Conservation (phyloP, 35 echinoderm and acorn worm genomes). For the Holothuria glaberrima region DNA sequence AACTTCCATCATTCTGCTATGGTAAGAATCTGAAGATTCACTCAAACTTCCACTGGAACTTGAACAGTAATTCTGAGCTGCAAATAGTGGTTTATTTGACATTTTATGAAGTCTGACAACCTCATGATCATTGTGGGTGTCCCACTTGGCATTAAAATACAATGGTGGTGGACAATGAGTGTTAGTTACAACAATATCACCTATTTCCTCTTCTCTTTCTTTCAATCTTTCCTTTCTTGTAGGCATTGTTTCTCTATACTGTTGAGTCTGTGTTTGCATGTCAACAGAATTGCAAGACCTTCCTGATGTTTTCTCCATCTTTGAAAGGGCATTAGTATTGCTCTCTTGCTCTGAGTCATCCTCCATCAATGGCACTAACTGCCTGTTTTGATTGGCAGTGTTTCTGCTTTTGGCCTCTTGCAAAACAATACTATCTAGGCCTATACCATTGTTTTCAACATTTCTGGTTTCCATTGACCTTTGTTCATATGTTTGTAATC, state of each 20-base stretch:
- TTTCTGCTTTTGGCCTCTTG: too few species aligned
- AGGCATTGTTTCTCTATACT: neutral
- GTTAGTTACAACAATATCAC: constrained; percentile 66
- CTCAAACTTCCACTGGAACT: neutral
- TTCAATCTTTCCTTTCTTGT: neutral
- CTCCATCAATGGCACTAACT: neutral
- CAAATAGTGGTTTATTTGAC: too few species aligned
- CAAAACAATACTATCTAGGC: neutral
- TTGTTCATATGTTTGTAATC: too few species aligned
- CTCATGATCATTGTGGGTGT: neutral
- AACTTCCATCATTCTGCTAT: constrained; percentile 47
- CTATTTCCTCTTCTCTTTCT: neutral
- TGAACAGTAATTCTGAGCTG: too few species aligned
- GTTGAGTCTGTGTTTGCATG: neutral
- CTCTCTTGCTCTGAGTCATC: neutral
- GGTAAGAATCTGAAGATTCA: constrained; percentile 39
- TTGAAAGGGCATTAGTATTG: neutral
- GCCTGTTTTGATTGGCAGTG: neutral
- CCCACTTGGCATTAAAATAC: constrained; percentile 73
- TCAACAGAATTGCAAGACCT: neutral
- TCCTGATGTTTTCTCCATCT: neutral
- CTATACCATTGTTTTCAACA: neutral
- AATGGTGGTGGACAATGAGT: constrained; percentile 86
- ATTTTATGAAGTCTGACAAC: neutral
- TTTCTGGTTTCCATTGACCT: neutral